These are phyloP conservation scores for Enhydra lutris DNA, from an alignment of 2,113 vertebrate species.

Conservation along the genomic window DNA sequence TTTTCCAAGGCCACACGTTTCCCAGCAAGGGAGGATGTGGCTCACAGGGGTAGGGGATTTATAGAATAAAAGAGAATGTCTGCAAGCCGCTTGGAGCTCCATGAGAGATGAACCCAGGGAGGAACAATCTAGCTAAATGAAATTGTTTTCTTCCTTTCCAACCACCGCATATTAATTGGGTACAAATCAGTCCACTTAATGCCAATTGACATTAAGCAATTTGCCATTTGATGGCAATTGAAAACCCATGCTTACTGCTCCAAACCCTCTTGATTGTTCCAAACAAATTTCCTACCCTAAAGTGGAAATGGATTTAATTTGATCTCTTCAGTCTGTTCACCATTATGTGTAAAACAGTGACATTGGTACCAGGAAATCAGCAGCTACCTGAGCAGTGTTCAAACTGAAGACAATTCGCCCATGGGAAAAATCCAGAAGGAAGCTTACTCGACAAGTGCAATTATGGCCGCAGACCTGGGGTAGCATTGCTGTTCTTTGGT, in stretches of 20 bases:
- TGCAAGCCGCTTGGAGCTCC: neutral
- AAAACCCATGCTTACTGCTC: constrained; percentile 51
- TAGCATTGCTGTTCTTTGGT: neutral
- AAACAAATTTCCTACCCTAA: constrained; percentile 64
- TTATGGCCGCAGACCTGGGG: neutral
- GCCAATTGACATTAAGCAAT: constrained; percentile 68
- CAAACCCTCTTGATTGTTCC: constrained; percentile 43
- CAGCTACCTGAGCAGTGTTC: constrained; percentile 40
- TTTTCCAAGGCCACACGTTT: neutral
- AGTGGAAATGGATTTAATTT: constrained; percentile 67
- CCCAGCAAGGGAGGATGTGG: neutral
- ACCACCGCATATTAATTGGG: constrained; percentile 53
- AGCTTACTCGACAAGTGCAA: too few relatives aligned
- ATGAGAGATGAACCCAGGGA: neutral
- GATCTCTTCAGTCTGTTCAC: constrained; percentile 66
- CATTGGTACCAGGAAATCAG: neutral
- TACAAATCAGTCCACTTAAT: constrained; percentile 62
- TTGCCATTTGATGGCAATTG: constrained; percentile 64
- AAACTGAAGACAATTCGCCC: neutral
- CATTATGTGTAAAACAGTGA: constrained; percentile 38
- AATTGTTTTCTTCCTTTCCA: constrained; percentile 61
- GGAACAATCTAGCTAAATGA: constrained; percentile 40
- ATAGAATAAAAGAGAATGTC: neutral
- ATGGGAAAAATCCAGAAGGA: neutral
- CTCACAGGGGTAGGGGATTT: neutral